Base-by-base conservation (phyloP, 1,140 invertebrate genomes). In the Papilio machaon region DNA sequence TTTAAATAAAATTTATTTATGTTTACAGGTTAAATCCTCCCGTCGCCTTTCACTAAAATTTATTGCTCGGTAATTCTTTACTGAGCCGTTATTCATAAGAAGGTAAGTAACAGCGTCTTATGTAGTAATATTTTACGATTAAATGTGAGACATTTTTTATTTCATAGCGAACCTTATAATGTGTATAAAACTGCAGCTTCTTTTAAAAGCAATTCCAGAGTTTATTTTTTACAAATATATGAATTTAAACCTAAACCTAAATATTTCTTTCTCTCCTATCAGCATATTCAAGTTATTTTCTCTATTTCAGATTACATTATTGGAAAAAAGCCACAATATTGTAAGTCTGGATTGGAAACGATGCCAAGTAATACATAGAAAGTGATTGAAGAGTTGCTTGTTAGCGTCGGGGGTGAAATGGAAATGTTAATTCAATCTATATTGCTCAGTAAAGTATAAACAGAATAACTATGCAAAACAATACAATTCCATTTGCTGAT, bases 331-430 rank as follows among this genome's bases (percentile, higher is more conserved):
- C 82, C 83, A 87, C 81, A 83, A 86, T 81, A 85, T 85, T 85
- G 19, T 67, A 70, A 70, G 79, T 60, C 46, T 80, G 54, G 38
- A 82, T 82, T 35, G 86, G 85, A 83, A 88, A 82, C 84, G 85
- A 87, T 91, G 91, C 90, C 91, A 93, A 93, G 82, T 88, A 87
- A 88, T 88, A 88, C 81, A 81, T 86, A 85, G 83, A 86, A 81
- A 43, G 87, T 85, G 84, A 90, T 88, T 90, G 83, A 89, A 88
- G 84, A 85, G 85, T 87, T 84, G 85, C 87, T 91, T 90, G 88
- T 87, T 89, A 90, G 85, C 86, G 82, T 52, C 80, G 80, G 82
- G 60, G 81, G 81, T 74, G 78, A 83, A 84, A 85, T 83, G 79
- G 86, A 86, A 87, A 81, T 76, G 81, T 46, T 84, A 70, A 81